phyloP scores from a whole-genome alignment of 1,140 invertebrate species.

The Trypoxylus dichotomus region DNA sequence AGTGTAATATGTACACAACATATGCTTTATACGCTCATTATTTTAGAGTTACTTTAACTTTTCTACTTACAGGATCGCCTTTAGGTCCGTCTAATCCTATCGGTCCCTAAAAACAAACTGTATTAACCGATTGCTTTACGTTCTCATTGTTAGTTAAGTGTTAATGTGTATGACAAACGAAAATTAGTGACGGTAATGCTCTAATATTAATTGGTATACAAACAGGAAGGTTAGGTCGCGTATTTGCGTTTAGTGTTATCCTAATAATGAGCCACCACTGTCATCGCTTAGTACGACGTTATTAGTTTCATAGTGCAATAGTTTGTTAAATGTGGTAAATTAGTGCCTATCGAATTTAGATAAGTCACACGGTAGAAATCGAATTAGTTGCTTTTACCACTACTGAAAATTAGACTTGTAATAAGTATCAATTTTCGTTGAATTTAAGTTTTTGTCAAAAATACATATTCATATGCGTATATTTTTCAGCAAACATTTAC shows the following conservation, averaged over 20 bases:
- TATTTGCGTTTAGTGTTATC: background rate
- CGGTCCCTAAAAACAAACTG: slow-evolving; percentile 74
- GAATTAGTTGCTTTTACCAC: too few species aligned
- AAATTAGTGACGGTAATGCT: slow-evolving; percentile 12
- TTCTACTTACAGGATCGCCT: slow-evolving; percentile 81
- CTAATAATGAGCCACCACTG: background rate
- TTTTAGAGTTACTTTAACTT: background rate
- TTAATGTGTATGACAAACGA: slow-evolving; percentile 15
- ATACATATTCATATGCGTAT: background rate
- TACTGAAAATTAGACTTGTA: too few species aligned
- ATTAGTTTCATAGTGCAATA: background rate
- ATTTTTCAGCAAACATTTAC: too few species aligned
- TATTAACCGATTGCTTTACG: slow-evolving; percentile 10
- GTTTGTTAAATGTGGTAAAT: background rate
- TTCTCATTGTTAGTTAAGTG: slow-evolving; percentile 1
- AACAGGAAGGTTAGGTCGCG: background rate
- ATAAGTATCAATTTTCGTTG: background rate
- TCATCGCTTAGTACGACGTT: background rate
- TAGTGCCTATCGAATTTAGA: background rate
- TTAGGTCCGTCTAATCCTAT: slow-evolving; percentile 93
- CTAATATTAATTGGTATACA: slow-evolving; percentile 27
- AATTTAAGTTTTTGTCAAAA: background rate
- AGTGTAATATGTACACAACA: background rate
- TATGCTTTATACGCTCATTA: too few species aligned
- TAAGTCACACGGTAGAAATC: background rate